phyloP scores from a whole-genome alignment of 2,113 vertebrate species.

The Rattus rattus region DNA sequence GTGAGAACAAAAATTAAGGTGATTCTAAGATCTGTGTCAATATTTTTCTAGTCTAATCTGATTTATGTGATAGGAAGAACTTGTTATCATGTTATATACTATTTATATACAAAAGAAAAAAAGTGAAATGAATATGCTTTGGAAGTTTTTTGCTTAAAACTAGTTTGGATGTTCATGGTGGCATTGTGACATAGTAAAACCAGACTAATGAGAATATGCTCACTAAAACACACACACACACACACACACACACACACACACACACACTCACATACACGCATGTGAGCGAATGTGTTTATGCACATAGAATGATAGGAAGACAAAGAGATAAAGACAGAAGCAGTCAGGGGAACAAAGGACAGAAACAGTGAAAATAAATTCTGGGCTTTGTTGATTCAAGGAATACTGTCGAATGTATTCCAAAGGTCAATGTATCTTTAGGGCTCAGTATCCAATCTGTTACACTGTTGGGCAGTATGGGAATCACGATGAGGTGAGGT shows the following conservation, averaged over 20 bases:
- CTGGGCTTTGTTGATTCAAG: not conserved
- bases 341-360: not conserved
- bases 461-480: not conserved
- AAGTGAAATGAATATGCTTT: not conserved
- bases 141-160: not conserved
- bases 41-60: not conserved
- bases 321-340: not conserved
- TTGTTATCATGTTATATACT: not conserved
- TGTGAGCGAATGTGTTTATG: too few relatives aligned
- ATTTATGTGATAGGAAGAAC: not conserved
- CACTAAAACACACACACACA: not conserved
- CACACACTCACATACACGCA: not conserved
- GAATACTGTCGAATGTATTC: not conserved
- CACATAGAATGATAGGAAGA: not conserved
- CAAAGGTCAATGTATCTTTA: not conserved
- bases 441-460: not conserved
- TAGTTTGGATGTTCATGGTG: not conserved
- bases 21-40: not conserved
- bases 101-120: conserved; percentile 8
- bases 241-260: not conserved
- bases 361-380: not conserved
- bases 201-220: not conserved
- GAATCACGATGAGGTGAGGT: not conserved
- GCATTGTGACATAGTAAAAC: not conserved
- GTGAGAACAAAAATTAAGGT: conserved; percentile 42